Evolutionary conservation across 2,113 vertebrate genomes (phyloP).

Genomic region (Arvicanthis niloticus): DNA sequence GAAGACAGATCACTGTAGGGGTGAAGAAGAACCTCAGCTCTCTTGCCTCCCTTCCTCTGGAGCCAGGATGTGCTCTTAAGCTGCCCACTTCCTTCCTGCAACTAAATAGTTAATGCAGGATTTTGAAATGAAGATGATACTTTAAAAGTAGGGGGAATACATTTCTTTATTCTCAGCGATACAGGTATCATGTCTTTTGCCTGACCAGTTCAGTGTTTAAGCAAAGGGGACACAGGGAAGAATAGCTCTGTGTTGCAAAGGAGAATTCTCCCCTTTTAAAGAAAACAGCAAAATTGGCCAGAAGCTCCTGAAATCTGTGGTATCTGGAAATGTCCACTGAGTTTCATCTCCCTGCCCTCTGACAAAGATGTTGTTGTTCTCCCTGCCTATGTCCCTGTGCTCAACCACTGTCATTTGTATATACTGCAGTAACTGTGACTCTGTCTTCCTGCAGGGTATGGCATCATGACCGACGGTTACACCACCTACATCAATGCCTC

Average conservation of each 20-base stretch:
- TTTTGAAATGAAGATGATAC: slow-evolving; percentile 52
- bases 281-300: slow-evolving; percentile 10
- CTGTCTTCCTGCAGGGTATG: slow-evolving; percentile 92
- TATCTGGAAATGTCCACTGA: background rate
- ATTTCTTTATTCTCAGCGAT: background rate
- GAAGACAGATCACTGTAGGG: background rate
- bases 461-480: slow-evolving; percentile 98
- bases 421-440: slow-evolving; percentile 69
- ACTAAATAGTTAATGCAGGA: background rate
- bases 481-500: slow-evolving; percentile 98
- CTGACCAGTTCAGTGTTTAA: background rate
- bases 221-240: background rate
- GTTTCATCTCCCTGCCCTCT: slow-evolving; percentile 26
- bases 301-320: slow-evolving; percentile 53
- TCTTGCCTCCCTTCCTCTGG: too few relatives aligned
- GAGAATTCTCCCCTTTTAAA: slow-evolving; percentile 17
- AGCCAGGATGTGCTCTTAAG: background rate
- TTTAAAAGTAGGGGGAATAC: background rate
- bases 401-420: slow-evolving; percentile 45
- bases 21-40: background rate
- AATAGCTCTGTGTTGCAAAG: slow-evolving; percentile 18
- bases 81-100: background rate
- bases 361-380: slow-evolving; percentile 21
- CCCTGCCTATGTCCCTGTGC: slow-evolving; percentile 30
- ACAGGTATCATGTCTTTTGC: background rate